Percentiles rank a stretch among this genome's conserved stretches.
Conservation (phyloP, 1,140 invertebrate species). For the Paralvinella palmiformis region DNA sequence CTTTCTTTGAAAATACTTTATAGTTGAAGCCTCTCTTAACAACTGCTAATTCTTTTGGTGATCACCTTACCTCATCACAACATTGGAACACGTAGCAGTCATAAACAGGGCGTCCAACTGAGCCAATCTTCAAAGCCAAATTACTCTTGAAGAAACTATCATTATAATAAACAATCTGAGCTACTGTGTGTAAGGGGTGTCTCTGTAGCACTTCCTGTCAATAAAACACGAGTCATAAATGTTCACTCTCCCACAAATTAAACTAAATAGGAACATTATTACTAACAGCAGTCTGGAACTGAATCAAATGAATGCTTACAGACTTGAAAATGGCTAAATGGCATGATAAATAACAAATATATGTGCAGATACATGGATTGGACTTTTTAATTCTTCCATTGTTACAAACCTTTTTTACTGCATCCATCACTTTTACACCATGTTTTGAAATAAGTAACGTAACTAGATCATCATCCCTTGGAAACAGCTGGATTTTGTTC, state of each 20-base stretch:
- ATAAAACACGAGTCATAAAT: too few relatives aligned
- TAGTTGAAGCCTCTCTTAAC: too few relatives aligned
- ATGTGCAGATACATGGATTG: too few relatives aligned
- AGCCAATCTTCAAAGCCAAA: slow-evolving; percentile 16
- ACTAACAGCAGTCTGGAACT: too few relatives aligned
- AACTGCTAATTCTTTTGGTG: too few relatives aligned
- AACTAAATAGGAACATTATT: too few relatives aligned
- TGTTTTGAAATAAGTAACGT: slow-evolving; percentile 12
- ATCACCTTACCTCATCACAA: slow-evolving; percentile 6
- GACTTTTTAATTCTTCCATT: too few relatives aligned
- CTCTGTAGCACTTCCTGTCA: slow-evolving; percentile 9
- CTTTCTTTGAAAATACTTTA: too few relatives aligned
- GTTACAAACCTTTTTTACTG: neutral
- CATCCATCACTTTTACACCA: slow-evolving; percentile 15
- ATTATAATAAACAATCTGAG: slow-evolving; percentile 20
- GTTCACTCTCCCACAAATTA: too few relatives aligned
- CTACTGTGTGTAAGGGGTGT: slow-evolving; percentile 16
- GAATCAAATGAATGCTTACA: too few relatives aligned
- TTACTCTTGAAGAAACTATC: slow-evolving; percentile 15
- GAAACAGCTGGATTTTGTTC: slow-evolving; percentile 5
- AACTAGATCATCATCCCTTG: slow-evolving; percentile 3
- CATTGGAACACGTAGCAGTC: slow-evolving; percentile 21
- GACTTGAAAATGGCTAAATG: too few relatives aligned
- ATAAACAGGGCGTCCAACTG: slow-evolving; percentile 5
- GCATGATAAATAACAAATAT: too few relatives aligned